Evolutionary conservation across 2,797 vertebrate genomes (phyloP), one percentile per base, ranked within the genome.

Genomic region (Oryzias dopingdopingensis): DNA sequence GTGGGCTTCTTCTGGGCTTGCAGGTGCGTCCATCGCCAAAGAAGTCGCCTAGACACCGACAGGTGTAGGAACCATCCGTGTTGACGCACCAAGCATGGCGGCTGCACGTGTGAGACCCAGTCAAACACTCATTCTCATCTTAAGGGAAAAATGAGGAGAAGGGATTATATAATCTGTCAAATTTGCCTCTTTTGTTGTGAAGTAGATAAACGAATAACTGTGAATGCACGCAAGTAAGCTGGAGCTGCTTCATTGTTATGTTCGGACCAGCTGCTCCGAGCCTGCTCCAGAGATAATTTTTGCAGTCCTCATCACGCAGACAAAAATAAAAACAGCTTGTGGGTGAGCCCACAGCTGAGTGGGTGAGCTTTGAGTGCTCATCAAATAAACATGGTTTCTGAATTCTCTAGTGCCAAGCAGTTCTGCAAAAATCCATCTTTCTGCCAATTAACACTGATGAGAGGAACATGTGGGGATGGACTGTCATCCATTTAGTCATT

Each of bases 121-220:
- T 85, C 53, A 91, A 67, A 79, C 90, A 90, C 74, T 92, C 90
- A 10, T 92, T 76, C 76, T 74, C 73, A 74, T 92, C 90, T 91
- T 76, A n/a, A 51, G 26, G 60, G 37, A 59, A 45, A 65, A 51
- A 10, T 64, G 45, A 32, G 24, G 6, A 44, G 17, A 44, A 43
- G 17, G 37, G 29, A 45, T 62, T 49, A 62, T 6, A n/a, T 22
- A 48, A 49, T n/a, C n/a, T 52, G n/a, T 42, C 32, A 37, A 13
- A 18, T 42, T 8, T 24, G 8, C 18, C 14, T 49, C 14, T 41
- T 41, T 12, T 32, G 29, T 43, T 20, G 5, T 43, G 52, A 24
- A 52, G 37, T 22, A 42, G 23, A 10, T 24, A 26, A 14, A 37
- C 24, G 24, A 40, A 46, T 13, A 13, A 18, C 24, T 26, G 20